These are phyloP conservation scores for Hemaris fuciformis DNA, from an alignment of 2,888 invertebrate genomes.

Conservation along the genomic window DNA sequence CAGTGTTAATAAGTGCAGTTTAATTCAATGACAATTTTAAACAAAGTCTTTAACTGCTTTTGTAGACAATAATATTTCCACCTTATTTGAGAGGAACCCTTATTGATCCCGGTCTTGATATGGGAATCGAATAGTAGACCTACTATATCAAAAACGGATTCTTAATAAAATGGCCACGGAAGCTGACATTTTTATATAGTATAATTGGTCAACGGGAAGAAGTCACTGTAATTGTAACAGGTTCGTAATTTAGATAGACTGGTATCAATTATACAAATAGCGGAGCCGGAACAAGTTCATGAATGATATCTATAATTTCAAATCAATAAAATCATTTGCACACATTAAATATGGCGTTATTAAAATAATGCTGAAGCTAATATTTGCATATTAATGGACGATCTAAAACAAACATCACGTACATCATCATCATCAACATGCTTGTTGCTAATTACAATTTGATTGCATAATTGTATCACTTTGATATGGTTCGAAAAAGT, in stretches of 20 bases:
- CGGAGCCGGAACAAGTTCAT: neutral
- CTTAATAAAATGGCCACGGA: too few relatives aligned
- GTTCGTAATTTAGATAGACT: neutral
- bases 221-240: neutral
- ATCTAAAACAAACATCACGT: slow-evolving; percentile 4
- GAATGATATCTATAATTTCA: neutral
- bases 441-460: neutral
- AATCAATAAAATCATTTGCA: neutral
- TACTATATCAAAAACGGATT: too few relatives aligned
- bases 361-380: neutral
- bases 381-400: neutral
- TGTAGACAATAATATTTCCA: too few relatives aligned
- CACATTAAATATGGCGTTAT: neutral
- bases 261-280: neutral
- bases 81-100: too few relatives aligned
- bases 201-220: neutral
- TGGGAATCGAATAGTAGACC: too few relatives aligned
- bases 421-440: neutral
- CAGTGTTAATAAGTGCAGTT: too few relatives aligned
- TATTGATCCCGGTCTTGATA: too few relatives aligned
- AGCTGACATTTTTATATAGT: too few relatives aligned
- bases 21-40: too few relatives aligned
- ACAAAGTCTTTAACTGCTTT: too few relatives aligned
- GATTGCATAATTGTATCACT: neutral
- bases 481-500: neutral